Base-by-base conservation (phyloP, 1,140 invertebrate species). In the Lamellibrachia luymesi region DNA sequence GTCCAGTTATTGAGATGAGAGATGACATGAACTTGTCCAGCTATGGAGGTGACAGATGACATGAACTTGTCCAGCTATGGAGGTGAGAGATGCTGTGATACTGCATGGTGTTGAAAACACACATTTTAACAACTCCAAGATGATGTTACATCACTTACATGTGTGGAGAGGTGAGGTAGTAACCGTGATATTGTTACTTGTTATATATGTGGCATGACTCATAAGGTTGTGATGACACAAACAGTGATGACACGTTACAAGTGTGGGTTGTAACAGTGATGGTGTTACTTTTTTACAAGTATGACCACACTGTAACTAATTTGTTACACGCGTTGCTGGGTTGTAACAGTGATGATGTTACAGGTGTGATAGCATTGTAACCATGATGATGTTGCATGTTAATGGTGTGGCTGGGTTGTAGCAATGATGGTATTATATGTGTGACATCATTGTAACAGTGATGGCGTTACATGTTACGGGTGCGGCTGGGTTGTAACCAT, bases 51-150 rank as follows among this genome's bases (percentile, higher is more conserved):
- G n/a, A n/a, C n/a, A n/a, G n/a, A n/a, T n/a, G n/a, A n/a, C n/a
- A 99, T 99, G 95, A 99, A 99, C 0, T 99, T 99, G 97, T 98
- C 99, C 4, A 99, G 99, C 95, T 99, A 99, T 97, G 99, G 99
- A 95, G 99, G 99, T 96, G 94, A 91, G 90, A 50, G 90, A 22
- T 80, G 13, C 17, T 80, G 64, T 80, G 25, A 80, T 80, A 13
- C 25, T 80, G n/a, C n/a, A n/a, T n/a, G 13, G 4, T 80, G 17
- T 80, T 22, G 92, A 93, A 50, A 49, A 49, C 22, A 93, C 5
- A n/a, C n/a, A n/a, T n/a, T n/a, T 5, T 89, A 25, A 50, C 90
- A 50, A n/a, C 10, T 91, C 13, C 27, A n/a, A 27, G 13, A 80
- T 99, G 99, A 97, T 97, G 98, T n/a, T n/a, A n/a, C n/a, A n/a